A percentile compares a stretch with the other conserved stretches of the same genome.
Evolutionary conservation across 30 jellyfish, hydroid and myxozoan species (phyloP).

Genomic region (Hydractinia symbiolongicarpus): DNA sequence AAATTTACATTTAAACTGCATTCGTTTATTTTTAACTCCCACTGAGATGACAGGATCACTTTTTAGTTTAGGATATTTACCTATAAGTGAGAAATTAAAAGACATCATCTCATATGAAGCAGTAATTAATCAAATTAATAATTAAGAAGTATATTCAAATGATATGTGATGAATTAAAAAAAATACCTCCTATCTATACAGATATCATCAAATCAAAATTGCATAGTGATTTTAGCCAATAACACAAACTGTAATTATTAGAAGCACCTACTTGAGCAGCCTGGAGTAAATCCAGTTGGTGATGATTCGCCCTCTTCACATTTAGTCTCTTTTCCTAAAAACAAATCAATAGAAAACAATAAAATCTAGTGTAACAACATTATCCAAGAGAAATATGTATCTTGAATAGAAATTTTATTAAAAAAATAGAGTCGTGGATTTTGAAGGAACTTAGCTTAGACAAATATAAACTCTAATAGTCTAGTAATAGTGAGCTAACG

Average conservation of each 20-base stretch:
- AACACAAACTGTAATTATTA: not conserved
- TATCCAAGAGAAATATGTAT: too few species aligned
- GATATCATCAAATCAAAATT: not conserved
- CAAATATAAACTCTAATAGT: too few species aligned
- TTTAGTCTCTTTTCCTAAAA: conserved; percentile 55
- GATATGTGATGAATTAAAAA: not conserved
- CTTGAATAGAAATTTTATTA: too few species aligned
- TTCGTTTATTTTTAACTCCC: conserved; percentile 45
- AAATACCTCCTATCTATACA: not conserved
- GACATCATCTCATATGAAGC: not conserved
- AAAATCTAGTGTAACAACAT: not conserved
- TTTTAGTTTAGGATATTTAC: conserved; percentile 43
- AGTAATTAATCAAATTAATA: not conserved
- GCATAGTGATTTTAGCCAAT: not conserved
- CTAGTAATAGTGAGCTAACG: too few species aligned
- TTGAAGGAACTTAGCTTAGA: not conserved
- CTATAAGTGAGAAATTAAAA: conserved; percentile 20
- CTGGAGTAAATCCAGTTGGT: conserved; percentile 75
- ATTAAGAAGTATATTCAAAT: not conserved
- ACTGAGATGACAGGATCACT: conserved; percentile 45
- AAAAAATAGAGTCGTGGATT: not conserved
- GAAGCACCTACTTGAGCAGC: conserved; percentile 59
- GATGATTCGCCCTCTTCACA: conserved; percentile 74
- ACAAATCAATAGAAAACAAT: not conserved
- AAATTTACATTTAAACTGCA: conserved; percentile 52